Evolutionary conservation across 2,113 vertebrate species (phyloP).

Genomic region (Hoplias malabaricus): DNA sequence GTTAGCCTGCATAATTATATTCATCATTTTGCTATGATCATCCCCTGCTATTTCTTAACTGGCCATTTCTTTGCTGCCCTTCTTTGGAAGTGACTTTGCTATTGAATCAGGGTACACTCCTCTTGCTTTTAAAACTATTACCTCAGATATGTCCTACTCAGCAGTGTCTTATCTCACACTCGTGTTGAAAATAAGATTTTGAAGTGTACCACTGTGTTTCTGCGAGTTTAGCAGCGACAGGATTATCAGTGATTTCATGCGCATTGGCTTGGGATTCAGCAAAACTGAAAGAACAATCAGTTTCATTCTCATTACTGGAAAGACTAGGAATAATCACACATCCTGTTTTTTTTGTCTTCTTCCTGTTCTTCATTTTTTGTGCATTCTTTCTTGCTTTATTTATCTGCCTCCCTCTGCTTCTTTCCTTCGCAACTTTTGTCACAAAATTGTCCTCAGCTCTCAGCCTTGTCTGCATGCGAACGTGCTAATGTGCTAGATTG

Average conservation of each 20-base stretch:
- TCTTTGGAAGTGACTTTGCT: background rate
- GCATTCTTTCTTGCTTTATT: background rate
- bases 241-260: constrained; percentile 42
- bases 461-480: constrained; percentile 58
- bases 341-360: background rate
- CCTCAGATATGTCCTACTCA: constrained; percentile 33
- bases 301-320: constrained; percentile 11
- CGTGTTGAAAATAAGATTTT: constrained; percentile 24
- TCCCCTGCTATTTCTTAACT: background rate
- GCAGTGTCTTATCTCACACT: constrained; percentile 38
- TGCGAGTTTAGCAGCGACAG: constrained; percentile 1
- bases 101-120: background rate
- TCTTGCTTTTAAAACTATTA: constrained; percentile 16
- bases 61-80: background rate
- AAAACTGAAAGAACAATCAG: constrained; percentile 40
- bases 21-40: background rate
- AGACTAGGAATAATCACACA: constrained; percentile 18
- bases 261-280: constrained; percentile 16
- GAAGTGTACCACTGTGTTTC: constrained; percentile 42
- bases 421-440: background rate
- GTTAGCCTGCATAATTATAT: background rate
- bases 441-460: constrained; percentile 13
- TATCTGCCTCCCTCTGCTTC: background rate
- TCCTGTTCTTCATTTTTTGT: background rate
- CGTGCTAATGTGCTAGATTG: constrained; percentile 73